These are phyloP conservation scores for Erythrolamprus reginae DNA, from an alignment of 2,113 vertebrate species.

Conservation along the genomic window DNA sequence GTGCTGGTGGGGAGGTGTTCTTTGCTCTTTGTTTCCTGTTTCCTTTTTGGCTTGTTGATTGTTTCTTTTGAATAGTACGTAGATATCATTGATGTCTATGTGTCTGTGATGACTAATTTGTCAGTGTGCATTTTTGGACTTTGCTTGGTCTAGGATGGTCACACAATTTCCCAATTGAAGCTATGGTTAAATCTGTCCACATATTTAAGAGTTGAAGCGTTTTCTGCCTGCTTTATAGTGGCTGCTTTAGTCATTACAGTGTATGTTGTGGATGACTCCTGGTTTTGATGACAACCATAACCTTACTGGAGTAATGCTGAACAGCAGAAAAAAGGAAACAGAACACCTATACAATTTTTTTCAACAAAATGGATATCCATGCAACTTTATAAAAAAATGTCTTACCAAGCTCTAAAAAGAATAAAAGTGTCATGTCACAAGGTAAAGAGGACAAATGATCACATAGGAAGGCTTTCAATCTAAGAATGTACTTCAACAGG, in stretches of 20 bases:
- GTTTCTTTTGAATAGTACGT: neutral
- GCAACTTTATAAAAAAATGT: too few species aligned
- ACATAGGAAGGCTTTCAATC: neutral
- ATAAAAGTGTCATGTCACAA: neutral
- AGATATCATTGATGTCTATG: neutral
- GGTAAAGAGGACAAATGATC: neutral
- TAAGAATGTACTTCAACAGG: neutral
- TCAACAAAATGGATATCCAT: too few species aligned
- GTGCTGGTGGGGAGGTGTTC: neutral
- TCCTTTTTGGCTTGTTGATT: neutral
- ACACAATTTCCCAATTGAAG: neutral
- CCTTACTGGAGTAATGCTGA: neutral
- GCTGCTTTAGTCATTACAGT: too few species aligned
- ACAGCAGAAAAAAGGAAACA: neutral
- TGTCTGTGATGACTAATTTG: neutral
- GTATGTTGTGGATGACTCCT: too few species aligned
- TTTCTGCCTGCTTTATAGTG: neutral
- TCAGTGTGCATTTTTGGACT: neutral
- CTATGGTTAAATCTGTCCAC: neutral
- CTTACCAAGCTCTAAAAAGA: neutral
- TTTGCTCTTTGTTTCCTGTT: neutral
- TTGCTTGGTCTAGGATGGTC: neutral
- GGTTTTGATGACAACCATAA: too few species aligned
- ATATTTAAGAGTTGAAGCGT: too few species aligned
- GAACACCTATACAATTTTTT: neutral